phyloP scores from a whole-genome alignment of 1,140 invertebrate species.

The Diorhabda sublineata region DNA sequence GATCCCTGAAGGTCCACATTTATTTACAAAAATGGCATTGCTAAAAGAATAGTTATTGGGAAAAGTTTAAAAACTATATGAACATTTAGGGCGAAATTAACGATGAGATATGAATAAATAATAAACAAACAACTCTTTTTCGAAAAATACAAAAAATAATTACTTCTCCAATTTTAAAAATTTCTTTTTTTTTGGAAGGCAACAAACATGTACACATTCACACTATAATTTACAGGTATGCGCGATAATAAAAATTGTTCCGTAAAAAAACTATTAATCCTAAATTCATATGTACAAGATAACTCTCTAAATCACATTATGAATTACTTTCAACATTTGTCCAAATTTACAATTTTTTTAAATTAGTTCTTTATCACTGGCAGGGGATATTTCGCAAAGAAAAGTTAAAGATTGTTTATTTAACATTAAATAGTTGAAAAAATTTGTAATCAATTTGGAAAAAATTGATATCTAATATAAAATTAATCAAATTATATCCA shows the following conservation, averaged over 20 bases:
- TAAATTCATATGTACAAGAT: conserved; percentile 34
- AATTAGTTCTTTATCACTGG: not conserved
- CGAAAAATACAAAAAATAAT: conserved; percentile 3
- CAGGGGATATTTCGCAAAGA: not conserved
- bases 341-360: not conserved
- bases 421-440: no score
- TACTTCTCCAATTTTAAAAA: not conserved
- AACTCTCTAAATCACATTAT: conserved; percentile 14
- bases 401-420: no score
- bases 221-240: conserved; percentile 43
- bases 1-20: no score
- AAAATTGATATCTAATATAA: no score
- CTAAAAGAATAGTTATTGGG: no score
- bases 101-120: not conserved
- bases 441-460: no score
- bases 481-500: no score
- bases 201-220: conserved; percentile 29
- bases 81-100: not conserved
- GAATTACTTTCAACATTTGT: not conserved
- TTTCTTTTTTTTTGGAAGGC: not conserved
- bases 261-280: conserved; percentile 44
- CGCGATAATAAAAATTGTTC: conserved; percentile 35
- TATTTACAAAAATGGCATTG: no score
- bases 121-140: not conserved
- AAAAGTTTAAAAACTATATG: no score